Evolutionary conservation across 2,113 vertebrate species (phyloP).

Genomic region (Odontophorus gujanensis): DNA sequence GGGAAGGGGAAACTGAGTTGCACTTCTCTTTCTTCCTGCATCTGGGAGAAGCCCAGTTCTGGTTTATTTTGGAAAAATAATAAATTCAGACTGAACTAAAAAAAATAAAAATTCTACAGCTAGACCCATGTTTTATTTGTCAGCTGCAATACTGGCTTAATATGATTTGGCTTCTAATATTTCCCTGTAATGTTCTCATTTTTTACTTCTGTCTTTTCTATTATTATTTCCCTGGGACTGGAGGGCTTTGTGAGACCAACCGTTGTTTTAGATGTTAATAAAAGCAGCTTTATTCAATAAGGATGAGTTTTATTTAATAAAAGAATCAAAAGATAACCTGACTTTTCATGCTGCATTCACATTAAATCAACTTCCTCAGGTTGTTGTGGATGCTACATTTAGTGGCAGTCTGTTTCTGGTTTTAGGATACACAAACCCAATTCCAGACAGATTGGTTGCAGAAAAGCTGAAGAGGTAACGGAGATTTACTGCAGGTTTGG

Average conservation of each 20-base stretch:
- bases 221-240: constrained; percentile 58
- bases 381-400: constrained; percentile 18
- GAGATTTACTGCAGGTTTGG: background rate
- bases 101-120: background rate
- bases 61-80: constrained; percentile 8
- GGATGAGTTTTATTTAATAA: constrained; percentile 72
- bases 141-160: constrained; percentile 33
- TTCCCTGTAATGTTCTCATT: constrained; percentile 37
- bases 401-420: constrained; percentile 1
- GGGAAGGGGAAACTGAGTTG: background rate
- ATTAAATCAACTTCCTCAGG: constrained; percentile 24
- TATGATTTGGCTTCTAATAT: constrained; percentile 62
- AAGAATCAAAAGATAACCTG: constrained; percentile 62
- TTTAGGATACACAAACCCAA: constrained; percentile 28
- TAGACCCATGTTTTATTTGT: constrained; percentile 44
- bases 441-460: constrained; percentile 32
- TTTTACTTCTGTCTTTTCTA: constrained; percentile 49
- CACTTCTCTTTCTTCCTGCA: background rate
- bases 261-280: constrained; percentile 71
- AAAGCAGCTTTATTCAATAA: constrained; percentile 72
- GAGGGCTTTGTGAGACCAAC: constrained; percentile 26
- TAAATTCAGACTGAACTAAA: constrained; percentile 7
- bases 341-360: constrained; percentile 52
- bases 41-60: background rate
- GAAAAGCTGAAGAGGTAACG: constrained; percentile 20